A percentile compares a stretch with the other conserved stretches of the same genome.
phyloP scores from a whole-genome alignment of 2,888 invertebrate species.

The Caenorhabditis sp. region DNA sequence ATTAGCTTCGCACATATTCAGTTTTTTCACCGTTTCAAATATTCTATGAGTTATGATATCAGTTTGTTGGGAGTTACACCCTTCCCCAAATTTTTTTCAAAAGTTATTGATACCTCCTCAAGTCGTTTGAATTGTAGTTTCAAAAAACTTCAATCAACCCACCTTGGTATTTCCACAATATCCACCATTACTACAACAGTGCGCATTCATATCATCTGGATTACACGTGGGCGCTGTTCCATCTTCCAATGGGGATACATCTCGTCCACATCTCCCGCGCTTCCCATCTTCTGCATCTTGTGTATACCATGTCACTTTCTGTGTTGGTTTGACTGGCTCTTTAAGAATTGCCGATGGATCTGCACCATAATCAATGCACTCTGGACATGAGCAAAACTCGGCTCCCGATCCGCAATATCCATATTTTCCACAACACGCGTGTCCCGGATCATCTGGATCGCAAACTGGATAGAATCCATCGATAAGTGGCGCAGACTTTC shows the following conservation, averaged over 20 bases:
- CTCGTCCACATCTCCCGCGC: conserved; percentile 62
- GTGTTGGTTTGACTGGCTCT: conserved; percentile 60
- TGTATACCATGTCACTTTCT: conserved; percentile 61
- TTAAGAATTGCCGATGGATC: conserved; percentile 62
- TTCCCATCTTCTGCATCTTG: conserved; percentile 61
- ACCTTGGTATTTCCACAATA: conserved; percentile 63
- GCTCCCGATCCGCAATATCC: conserved; percentile 70
- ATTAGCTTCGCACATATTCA: no score
- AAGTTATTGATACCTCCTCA: no score
- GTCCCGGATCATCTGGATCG: conserved; percentile 70
- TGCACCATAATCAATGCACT: conserved; percentile 65
- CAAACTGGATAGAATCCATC: conserved; percentile 70
- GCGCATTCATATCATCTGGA: conserved; percentile 59
- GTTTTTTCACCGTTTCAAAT: no score
- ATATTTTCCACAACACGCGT: conserved; percentile 69
- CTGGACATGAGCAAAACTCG: conserved; percentile 69
- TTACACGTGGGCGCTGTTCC: conserved; percentile 59
- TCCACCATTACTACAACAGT: conserved; percentile 65
- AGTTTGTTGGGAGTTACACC: no score
- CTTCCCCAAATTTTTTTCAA: no score
- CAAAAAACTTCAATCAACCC: no score
- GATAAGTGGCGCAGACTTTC: conserved; percentile 66
- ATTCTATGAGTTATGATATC: no score
- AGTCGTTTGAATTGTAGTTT: no score
- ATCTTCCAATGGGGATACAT: conserved; percentile 56